Conservation (phyloP, 2,888 invertebrate species). For the Belgica antarctica region DNA sequence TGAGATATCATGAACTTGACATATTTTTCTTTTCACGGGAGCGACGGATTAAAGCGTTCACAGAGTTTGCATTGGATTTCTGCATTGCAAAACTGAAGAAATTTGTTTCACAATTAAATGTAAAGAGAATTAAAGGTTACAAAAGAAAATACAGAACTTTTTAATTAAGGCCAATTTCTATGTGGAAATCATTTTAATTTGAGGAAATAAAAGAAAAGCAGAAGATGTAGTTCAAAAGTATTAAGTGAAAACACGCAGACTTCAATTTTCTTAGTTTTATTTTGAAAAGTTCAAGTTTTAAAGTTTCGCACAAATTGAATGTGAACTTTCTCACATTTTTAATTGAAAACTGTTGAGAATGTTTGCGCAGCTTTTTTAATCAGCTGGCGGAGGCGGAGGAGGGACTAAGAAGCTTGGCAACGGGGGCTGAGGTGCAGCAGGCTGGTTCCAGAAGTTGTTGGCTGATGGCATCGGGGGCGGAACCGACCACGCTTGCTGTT, state of each 20-base stretch:
- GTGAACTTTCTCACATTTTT: background rate
- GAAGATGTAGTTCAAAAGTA: conserved; percentile 38
- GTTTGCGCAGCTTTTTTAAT: no score
- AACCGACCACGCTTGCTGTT: conserved; percentile 5
- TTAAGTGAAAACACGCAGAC: conserved; percentile 15
- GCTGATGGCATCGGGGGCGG: background rate
- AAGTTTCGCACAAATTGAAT: background rate
- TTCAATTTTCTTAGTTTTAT: background rate
- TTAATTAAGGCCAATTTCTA: conserved; percentile 38
- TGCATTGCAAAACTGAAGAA: background rate
- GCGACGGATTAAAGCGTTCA: background rate
- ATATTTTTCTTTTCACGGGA: background rate
- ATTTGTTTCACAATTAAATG: conserved; percentile 16
- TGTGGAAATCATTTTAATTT: conserved; percentile 31
- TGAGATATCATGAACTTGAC: background rate
- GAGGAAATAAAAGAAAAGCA: conserved; percentile 36
- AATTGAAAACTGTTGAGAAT: background rate
- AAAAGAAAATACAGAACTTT: conserved; percentile 12
- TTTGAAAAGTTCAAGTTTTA: background rate
- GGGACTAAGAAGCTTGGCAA: conserved; percentile 12
- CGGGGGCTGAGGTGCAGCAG: background rate
- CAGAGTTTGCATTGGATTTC: background rate
- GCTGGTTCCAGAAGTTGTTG: background rate
- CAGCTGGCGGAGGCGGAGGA: conserved; percentile 11
- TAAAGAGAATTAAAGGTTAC: background rate